Evolutionary conservation across 2,113 vertebrate species (phyloP).

Genomic region (Sakesphorus luctuosus): DNA sequence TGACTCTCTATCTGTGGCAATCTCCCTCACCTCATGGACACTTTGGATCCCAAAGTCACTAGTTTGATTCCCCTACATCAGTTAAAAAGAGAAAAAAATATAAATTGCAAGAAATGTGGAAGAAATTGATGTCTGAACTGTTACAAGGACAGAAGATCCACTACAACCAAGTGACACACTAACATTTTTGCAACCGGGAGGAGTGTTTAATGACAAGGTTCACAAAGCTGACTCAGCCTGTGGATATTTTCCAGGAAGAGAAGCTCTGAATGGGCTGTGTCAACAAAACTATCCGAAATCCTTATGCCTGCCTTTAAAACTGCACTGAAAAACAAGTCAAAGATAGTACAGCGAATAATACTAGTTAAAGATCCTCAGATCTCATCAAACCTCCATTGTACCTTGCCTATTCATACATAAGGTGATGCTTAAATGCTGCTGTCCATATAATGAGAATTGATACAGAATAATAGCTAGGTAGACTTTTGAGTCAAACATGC

Average conservation of each 20-base stretch:
- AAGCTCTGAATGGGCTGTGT: not conserved
- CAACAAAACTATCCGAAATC: conserved; percentile 7
- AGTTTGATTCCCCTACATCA: not conserved
- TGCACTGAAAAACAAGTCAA: not conserved
- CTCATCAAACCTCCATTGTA: not conserved
- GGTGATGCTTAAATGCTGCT: not conserved
- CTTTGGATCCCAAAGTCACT: not conserved
- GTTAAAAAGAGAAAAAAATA: not conserved
- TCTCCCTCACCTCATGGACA: not conserved
- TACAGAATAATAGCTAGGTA: not conserved
- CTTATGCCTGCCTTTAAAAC: not conserved
- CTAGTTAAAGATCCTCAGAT: not conserved
- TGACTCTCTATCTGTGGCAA: not conserved
- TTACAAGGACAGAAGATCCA: not conserved
- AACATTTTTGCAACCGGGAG: not conserved
- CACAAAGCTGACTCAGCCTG: not conserved
- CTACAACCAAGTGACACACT: not conserved
- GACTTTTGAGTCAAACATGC: conserved; percentile 4
- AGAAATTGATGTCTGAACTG: not conserved
- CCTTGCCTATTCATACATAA: not conserved
- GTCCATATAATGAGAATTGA: not conserved
- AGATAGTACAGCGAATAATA: not conserved
- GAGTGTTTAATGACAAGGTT: not conserved
- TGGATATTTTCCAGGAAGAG: conserved; percentile 11
- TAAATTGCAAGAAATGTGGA: not conserved